phyloP scores from a whole-genome alignment of 64 coral and sea anemone species.

The Porites australiensis region DNA sequence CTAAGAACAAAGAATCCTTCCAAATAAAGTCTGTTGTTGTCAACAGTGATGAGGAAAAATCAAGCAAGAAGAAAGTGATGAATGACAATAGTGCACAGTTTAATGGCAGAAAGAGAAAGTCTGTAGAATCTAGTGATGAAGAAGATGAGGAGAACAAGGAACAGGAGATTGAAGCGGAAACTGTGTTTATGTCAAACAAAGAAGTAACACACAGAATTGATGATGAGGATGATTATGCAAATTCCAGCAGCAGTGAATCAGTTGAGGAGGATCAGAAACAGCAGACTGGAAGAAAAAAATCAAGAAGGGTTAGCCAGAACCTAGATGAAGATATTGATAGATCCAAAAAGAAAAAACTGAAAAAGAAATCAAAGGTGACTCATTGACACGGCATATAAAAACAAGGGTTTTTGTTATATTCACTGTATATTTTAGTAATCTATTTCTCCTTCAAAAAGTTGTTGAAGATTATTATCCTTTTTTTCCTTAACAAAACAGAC shows the following conservation, averaged over 20 bases:
- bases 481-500: neutral
- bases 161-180: neutral
- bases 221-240: neutral
- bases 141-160: neutral
- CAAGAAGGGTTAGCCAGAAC: neutral
- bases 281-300: neutral
- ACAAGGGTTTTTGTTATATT: too few relatives aligned
- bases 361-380: constrained; percentile 29
- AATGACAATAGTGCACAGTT: constrained; percentile 7
- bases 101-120: neutral
- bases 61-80: neutral
- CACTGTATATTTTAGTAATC: too few relatives aligned
- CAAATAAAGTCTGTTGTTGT: neutral
- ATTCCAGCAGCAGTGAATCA: constrained; percentile 8
- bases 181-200: neutral
- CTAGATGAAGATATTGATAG: neutral
- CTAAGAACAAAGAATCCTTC: neutral
- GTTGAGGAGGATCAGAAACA: neutral
- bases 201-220: neutral
- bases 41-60: neutral
- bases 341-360: neutral
- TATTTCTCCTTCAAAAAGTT: too few relatives aligned
- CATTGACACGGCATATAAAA: too few relatives aligned
- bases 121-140: neutral
- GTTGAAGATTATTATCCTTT: neutral